Base-by-base conservation (phyloP, 1,140 invertebrate species). In the Dinothrombium tinctorium region DNA sequence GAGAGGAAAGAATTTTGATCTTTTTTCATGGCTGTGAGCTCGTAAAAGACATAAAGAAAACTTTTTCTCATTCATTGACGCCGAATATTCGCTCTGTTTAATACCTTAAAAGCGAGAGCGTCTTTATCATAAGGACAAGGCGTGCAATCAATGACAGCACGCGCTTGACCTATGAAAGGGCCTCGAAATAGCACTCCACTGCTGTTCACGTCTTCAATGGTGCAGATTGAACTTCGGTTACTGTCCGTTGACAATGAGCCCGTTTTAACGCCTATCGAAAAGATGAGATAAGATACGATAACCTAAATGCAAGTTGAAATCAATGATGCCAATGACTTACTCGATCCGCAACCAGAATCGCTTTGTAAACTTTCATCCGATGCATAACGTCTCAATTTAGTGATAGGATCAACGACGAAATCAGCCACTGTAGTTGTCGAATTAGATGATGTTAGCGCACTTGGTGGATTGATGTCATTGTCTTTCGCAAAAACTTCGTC, bases 91-190 rank as follows among this genome's bases (percentile, higher is more conserved):
- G 26, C 7, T 8, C 7, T 28, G 7, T 9, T 21, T 22, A 40
- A 26, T 64, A 86, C 82, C 72, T 83, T 84, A 59, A 84, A 84
- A 62, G 73, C 74, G 22, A 89, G 66, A 41, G 78, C 76, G 52
- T 87, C 82, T 59, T 76, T 79, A 59, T 87, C 81, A 55, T 86
- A 86, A 47, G 80, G 76, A 66, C 74, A 82, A 45, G 81, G 79
- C 45, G 69, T 70, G 56, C 74, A 82, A 61, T 89, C 80, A 47
- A 83, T 76, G 37, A 86, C 62, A 40, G 81, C 81, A 49, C 75
- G 67, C 9, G 81, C 82, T 53, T 73, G 67, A 50, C 79, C 81
- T 44, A 79, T 67, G 48, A 83, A 56, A 12, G 58, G 55, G 3
- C 56, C 57, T 29, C 25, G 20, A 17, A 42, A 37, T 4, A 31